A percentile compares a stretch with the other conserved stretches of the same genome.
Conservation (phyloP, 2,888 invertebrate genomes). For the Amblyteles armatorius region DNA sequence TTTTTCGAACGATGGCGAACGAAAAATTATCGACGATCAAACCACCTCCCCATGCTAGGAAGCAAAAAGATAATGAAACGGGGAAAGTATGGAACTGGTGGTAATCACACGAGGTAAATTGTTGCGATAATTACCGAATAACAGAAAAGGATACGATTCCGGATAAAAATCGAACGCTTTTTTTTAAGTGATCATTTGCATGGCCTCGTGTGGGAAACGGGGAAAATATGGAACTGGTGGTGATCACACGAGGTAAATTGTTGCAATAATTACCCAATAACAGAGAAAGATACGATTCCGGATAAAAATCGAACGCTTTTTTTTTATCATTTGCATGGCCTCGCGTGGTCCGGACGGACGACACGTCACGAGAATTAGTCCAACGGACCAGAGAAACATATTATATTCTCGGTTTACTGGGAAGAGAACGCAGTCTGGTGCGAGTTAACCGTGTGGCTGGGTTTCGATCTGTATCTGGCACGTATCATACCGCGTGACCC, state of each 20-base stretch:
- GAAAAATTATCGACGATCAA: slow-evolving; percentile 42
- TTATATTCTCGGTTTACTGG: slow-evolving; percentile 3
- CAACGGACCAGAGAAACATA: slow-evolving; percentile 3
- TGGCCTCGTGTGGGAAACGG: slow-evolving; percentile 8
- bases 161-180: neutral
- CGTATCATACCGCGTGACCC: slow-evolving; percentile 46
- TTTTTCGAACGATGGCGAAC: neutral
- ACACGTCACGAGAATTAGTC: slow-evolving; percentile 44
- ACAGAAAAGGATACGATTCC: neutral
- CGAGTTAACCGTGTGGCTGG: slow-evolving; percentile 60
- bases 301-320: neutral
- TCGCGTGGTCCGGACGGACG: slow-evolving; percentile 20
- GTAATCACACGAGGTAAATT: slow-evolving; percentile 46
- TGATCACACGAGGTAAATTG: slow-evolving; percentile 43
- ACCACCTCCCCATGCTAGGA: neutral
- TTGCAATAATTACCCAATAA: slow-evolving; percentile 10
- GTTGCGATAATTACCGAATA: slow-evolving; percentile 11
- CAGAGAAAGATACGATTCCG: neutral
- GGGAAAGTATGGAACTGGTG: slow-evolving; percentile 16
- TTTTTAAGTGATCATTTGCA: slow-evolving; percentile 25
- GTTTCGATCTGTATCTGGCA: slow-evolving; percentile 59
- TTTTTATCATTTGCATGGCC: slow-evolving; percentile 35
- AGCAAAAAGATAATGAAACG: neutral
- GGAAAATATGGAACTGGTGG: slow-evolving; percentile 20
- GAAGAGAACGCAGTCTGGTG: slow-evolving; percentile 3